These are phyloP conservation scores for Eretmocerus hayati DNA, from an alignment of 2,888 invertebrate genomes.

Conservation along the genomic window DNA sequence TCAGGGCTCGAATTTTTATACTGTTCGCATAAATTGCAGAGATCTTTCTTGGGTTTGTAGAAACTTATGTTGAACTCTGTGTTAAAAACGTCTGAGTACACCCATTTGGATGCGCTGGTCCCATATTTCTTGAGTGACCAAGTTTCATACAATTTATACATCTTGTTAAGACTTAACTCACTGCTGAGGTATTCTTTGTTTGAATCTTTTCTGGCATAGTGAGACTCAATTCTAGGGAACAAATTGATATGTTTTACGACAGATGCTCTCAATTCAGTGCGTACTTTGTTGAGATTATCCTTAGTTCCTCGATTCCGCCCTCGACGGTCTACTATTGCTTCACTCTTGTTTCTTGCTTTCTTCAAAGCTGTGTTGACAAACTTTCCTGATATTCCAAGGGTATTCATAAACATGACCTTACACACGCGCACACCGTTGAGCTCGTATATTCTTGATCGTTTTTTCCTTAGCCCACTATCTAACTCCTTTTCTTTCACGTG, in stretches of 20 bases:
- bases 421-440: background rate
- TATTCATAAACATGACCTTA: background rate
- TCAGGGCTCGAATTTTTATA: background rate
- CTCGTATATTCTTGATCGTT: background rate
- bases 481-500: background rate
- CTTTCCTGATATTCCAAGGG: background rate
- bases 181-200: background rate
- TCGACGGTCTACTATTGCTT: background rate
- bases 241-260: constrained; percentile 13
- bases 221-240: constrained; percentile 12
- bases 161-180: background rate
- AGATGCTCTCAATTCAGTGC: background rate
- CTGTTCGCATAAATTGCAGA: constrained; percentile 9
- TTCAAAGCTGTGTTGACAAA: background rate
- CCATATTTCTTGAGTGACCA: background rate
- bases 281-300: background rate
- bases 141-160: constrained; percentile 12
- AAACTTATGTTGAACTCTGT: constrained; percentile 15
- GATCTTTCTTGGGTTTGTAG: constrained; percentile 28
- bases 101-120: constrained; percentile 1
- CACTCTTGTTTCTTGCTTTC: background rate
- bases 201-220: constrained; percentile 12
- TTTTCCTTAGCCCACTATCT: background rate
- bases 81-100: constrained; percentile 13
- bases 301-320: background rate